phyloP scores from a whole-genome alignment of 2,113 vertebrate genomes.

The Aldabrachelys gigantea region DNA sequence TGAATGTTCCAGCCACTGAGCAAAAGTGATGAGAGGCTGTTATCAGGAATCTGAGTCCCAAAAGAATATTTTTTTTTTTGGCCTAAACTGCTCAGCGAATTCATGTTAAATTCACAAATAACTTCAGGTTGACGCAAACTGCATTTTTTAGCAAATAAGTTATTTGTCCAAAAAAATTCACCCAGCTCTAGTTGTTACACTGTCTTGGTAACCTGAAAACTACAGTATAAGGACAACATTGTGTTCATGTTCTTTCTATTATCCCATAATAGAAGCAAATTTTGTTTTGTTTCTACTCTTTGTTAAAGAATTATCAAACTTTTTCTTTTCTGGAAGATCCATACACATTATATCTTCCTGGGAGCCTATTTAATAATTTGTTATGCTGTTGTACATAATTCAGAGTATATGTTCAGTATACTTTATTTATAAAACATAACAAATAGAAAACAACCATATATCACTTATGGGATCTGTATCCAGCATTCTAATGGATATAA shows the following conservation, averaged over 20 bases:
- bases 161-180: neutral
- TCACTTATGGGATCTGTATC: conserved; percentile 66
- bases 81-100: neutral
- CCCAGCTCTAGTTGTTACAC: neutral
- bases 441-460: conserved; percentile 57
- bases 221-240: conserved; percentile 39
- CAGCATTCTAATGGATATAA: conserved; percentile 66
- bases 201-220: conserved; percentile 24
- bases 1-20: neutral
- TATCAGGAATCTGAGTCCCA: neutral
- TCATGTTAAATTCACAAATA: neutral
- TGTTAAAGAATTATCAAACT: conserved; percentile 57
- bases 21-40: neutral
- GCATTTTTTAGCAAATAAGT: neutral
- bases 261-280: conserved; percentile 52
- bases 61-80: neutral
- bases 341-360: conserved; percentile 41
- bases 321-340: conserved; percentile 64
- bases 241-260: conserved; percentile 41
- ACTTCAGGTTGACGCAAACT: neutral
- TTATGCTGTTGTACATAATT: conserved; percentile 51
- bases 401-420: conserved; percentile 31
- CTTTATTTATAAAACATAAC: conserved; percentile 46
- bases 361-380: conserved; percentile 69
- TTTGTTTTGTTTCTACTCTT: conserved; percentile 7